phyloP scores from a whole-genome alignment of 2,888 invertebrate genomes.

The Ypsolopha scabrella region DNA sequence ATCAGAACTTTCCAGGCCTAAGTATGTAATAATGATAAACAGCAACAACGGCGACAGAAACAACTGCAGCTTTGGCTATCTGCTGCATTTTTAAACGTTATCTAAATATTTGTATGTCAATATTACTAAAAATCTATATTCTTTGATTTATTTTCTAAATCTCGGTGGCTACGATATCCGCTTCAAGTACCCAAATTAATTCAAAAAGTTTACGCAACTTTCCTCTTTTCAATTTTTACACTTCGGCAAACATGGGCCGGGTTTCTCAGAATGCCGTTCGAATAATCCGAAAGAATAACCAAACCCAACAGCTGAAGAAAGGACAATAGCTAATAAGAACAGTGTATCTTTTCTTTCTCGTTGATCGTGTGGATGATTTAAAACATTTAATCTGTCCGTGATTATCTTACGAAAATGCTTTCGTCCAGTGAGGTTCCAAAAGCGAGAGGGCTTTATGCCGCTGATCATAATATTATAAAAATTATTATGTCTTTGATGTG shows the following conservation, averaged over 20 bases:
- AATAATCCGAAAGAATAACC: conserved; percentile 22
- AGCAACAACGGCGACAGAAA: conserved; percentile 25
- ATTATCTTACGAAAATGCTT: conserved; percentile 23
- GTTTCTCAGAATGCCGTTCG: conserved; percentile 9
- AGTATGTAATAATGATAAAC: conserved; percentile 26
- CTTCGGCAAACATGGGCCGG: too few relatives aligned
- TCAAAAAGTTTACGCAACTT: too few relatives aligned
- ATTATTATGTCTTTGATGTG: too few relatives aligned
- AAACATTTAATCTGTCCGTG: conserved; percentile 13
- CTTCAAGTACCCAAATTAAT: too few relatives aligned
- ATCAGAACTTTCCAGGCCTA: conserved; percentile 7
- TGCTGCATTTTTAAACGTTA: conserved; percentile 19
- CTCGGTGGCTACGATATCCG: too few relatives aligned
- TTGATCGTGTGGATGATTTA: conserved; percentile 10
- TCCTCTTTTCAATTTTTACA: too few relatives aligned
- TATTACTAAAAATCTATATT: too few relatives aligned
- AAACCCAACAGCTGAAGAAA: conserved; percentile 10
- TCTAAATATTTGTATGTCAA: too few relatives aligned
- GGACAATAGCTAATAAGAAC: conserved; percentile 12
- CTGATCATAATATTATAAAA: too few relatives aligned
- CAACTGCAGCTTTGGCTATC: conserved; percentile 20
- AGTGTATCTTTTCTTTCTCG: conserved; percentile 14
- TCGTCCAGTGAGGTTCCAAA: conserved; percentile 33
- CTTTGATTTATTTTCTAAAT: too few relatives aligned
- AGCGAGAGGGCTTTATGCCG: conserved; percentile 37